A percentile compares a stretch with the other conserved stretches of the same genome.
phyloP scores from a whole-genome alignment of 1,140 invertebrate species.

The Pogonomyrmex californicus region DNA sequence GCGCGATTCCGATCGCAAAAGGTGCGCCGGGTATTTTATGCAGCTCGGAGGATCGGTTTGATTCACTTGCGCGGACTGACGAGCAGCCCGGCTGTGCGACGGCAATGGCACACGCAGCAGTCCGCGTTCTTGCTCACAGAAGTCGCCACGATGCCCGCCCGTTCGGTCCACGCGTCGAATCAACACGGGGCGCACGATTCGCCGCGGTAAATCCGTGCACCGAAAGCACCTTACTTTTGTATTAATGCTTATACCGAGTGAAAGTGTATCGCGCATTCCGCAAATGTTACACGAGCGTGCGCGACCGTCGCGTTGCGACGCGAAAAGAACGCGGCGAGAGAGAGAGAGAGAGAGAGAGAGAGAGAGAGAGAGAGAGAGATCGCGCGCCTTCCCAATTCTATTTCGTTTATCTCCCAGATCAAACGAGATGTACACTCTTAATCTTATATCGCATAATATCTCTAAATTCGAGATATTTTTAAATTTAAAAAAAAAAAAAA shows the following conservation, averaged over 20 bases:
- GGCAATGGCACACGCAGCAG: conserved; percentile 2
- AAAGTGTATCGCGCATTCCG: conserved; percentile 59
- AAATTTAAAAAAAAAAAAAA: no score
- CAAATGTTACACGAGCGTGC: conserved; percentile 39
- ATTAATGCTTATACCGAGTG: conserved; percentile 54
- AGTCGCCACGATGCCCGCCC: conserved; percentile 59
- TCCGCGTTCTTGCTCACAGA: conserved; percentile 60
- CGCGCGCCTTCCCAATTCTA: neutral
- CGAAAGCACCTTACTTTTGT: conserved; percentile 60
- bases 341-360: no score
- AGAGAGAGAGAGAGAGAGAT: no score
- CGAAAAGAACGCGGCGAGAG: neutral
- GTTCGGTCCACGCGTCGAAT: conserved; percentile 21
- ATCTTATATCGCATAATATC: neutral
- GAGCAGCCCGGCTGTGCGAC: conserved; percentile 21
- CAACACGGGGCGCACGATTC: conserved; percentile 21
- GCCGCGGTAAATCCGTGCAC: conserved; percentile 40
- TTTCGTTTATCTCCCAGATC: neutral
- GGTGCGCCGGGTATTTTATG: neutral
- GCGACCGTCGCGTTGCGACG: conserved; percentile 7
- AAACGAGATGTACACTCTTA: neutral
- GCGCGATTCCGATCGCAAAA: conserved; percentile 7
- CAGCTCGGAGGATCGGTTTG: conserved; percentile 23
- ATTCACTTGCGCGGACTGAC: conserved; percentile 41
- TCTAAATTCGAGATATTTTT: no score